Base-by-base conservation (phyloP, 1,140 invertebrate genomes). In the Aphelinus atriplicis region DNA sequence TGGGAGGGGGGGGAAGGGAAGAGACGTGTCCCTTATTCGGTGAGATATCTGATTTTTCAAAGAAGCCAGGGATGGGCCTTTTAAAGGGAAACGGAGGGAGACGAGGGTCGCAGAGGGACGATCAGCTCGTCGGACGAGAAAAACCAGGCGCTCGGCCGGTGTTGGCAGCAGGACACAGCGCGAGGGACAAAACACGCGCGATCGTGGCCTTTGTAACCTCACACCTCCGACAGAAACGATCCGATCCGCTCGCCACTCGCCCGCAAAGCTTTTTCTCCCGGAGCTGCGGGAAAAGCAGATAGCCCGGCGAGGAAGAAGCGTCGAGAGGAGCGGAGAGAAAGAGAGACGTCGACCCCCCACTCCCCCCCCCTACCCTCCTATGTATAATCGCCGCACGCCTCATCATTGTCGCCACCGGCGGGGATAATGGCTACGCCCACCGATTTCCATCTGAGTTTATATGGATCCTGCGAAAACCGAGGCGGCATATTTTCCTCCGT, bases 121-220 rank as follows among this genome's bases (percentile, higher is more conserved):
- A 53, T 53, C 51, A 53, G 51, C 4, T 6, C 4, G 51, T 9
- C 9, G 9, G 51, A 4, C 4, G 51, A 9, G 51, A 6, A 53
- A 55, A 57, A 53, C 45, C 66, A 50, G 63, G 65, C 48, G 76
- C 62, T 57, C 61, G 9, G 66, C 51, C 63, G 61, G 79, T 74
- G 75, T 65, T 67, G 67, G 60, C 61, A 10, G 63, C 26, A 26
- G 26, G 26, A 26, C 26, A 26, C 26, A 26, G 26, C 26, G 26
- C 26, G 26, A 67, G 75, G 75, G 63, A 81, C 77, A 82, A 86
- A 84, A 86, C 79, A 80, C 79, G 71, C 58, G 81, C 84, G 82
- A 80, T 80, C 79, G 79, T 80, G 75, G 73, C 79, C 74, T 85
- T 87, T 87, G 86, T 85, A 85, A 84, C 72, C 81, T 87, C 84